Evolutionary conservation across 2,113 vertebrate genomes (phyloP).

Genomic region (Hystrix cristata): DNA sequence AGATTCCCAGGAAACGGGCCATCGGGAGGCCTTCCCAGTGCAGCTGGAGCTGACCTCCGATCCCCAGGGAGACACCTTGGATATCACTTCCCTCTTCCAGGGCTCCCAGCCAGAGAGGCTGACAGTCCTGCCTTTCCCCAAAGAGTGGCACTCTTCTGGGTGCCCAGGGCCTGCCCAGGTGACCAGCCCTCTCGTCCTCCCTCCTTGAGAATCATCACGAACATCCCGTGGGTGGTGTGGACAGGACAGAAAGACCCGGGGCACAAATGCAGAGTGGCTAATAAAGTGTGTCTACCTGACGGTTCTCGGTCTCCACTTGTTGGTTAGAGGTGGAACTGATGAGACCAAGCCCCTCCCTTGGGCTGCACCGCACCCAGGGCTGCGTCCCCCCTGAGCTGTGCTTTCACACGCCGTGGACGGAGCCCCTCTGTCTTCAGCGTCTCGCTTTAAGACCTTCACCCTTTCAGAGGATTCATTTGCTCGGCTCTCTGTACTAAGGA

Average conservation of each 20-base stretch:
- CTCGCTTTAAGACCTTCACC: neutral
- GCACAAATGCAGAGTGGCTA: neutral
- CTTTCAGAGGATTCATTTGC: neutral
- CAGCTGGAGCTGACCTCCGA: constrained; percentile 64
- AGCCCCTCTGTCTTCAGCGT: neutral
- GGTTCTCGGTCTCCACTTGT: neutral
- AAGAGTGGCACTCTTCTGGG: constrained; percentile 56
- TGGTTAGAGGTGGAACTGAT: neutral
- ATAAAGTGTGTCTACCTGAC: constrained; percentile 46
- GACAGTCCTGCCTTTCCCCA: constrained; percentile 84
- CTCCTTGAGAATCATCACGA: constrained; percentile 48
- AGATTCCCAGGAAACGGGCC: neutral
- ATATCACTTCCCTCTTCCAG: constrained; percentile 63
- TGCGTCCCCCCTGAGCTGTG: neutral
- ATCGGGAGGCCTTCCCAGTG: constrained; percentile 29
- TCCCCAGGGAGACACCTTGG: constrained; percentile 36
- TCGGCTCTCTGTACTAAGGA: neutral
- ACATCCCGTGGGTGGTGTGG: neutral
- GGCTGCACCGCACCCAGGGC: neutral
- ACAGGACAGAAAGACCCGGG: neutral
- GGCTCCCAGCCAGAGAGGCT: neutral
- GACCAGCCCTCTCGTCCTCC: neutral
- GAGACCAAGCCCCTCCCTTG: neutral
- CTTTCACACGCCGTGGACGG: neutral
- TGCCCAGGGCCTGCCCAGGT: constrained; percentile 82